Evolutionary conservation across 2,888 invertebrate genomes (phyloP), one percentile per base, ranked within the genome.

Genomic region (Crepidodera aurea): DNA sequence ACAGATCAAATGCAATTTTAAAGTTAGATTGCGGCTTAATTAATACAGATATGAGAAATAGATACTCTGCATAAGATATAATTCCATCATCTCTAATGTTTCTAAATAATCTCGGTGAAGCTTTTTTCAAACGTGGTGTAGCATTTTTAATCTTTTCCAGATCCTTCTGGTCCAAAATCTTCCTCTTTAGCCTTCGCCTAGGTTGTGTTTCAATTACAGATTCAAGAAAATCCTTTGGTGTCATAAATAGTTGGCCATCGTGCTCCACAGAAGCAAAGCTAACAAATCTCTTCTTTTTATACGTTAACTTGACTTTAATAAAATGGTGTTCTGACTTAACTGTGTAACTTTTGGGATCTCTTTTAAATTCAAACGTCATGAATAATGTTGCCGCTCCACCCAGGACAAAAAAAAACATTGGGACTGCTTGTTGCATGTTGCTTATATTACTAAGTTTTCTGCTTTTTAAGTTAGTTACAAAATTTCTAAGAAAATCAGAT

Each of bases 1-100:
- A 98, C 96, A 98, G 98, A 82, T 97, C 95, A 84, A 98, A 98
- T 1, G 98, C 98, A 77, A 98, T 97, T 69, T 91, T 88, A 82
- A 98, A 98, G 54, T 97, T 96, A 22, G 96, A 93, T 75, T 93
- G 92, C 0, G 98, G 97, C 80, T 98, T 98, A 98, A 84, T 65
- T 19, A 59, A 16, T 74, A 98, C 92, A 22, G 97, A 98, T n/a
- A 98, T 86, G 54, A 98, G 87, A 80, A 98, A 98, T 70, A 98
- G 84, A 80, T 98, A 98, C 80, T 98, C 98, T 8, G 98, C 96
- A 81, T 96, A 98, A 0, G 97, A 97, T 71, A 98, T 91, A 67
- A 98, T 91, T 69, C 97, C 97, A 85, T 90, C 92, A 75, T 96
- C 94, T 74, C 94, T 87, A 62, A 97, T 85, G 69, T 86, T 90